Evolutionary conservation across 2,113 vertebrate species (phyloP), one percentile per base, ranked within the genome.

Genomic region (Rhinoptilus africanus): DNA sequence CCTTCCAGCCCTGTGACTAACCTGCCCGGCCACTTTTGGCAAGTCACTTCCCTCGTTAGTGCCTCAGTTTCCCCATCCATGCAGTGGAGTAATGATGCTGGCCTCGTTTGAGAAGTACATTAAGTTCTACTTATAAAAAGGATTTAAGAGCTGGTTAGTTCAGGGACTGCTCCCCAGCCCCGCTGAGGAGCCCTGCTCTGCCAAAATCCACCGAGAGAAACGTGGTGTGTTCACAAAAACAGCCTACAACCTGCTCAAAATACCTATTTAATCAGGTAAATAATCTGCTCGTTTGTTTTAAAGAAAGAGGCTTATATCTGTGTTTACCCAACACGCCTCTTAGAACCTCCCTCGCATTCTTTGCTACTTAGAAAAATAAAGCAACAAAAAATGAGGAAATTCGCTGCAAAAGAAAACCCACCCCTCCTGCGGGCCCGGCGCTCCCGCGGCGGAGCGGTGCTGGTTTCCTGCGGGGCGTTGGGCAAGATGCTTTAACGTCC

Each of bases 261-360:
- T 96, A 95, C 96, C 93, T 97, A 89, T 96, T 97, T 96, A 95
- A 97, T 97, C 96, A 93, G 95, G 95, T 96, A 97, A 97, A 97
- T 95, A 95, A 96, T 93, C 94, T 96, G 92, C 66, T 86, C 93
- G 87, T 95, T 97, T 97, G 96, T 96, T 97, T 97, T 96, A 97
- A 97, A 96, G 97, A 95, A 85, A 85, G 85, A 82, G 92, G 92
- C 96, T 78, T 92, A 75, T 88, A 85, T 57, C 89, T 85, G 32
- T 96, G 94, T 97, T 96, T 95, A 95, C 96, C 89, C 95, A 95
- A 92, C 96, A 97, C 93, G 30, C 96, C 97, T 97, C 91, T 95
- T 60, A 93, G 94, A 96, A 75, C 91, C 72, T 83, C 95, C 94
- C 86, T 94, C 35, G 48, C 86, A 89, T 96, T 94, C 96, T 94